A percentile compares a stretch with the other conserved stretches of the same genome.
phyloP scores from a whole-genome alignment of 2,113 vertebrate species.

The Actinemys pallida region DNA sequence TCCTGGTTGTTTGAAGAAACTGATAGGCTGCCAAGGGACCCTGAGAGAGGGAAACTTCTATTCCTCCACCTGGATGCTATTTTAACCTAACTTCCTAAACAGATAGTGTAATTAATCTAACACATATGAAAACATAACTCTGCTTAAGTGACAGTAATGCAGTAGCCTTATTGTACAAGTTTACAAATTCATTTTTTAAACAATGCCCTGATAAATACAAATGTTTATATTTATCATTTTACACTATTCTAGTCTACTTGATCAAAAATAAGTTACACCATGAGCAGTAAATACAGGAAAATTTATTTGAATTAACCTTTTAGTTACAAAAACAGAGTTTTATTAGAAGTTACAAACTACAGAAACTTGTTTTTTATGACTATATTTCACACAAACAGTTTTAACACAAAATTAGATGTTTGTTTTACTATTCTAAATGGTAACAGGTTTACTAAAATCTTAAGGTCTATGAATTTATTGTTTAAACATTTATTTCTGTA shows the following conservation, averaged over 20 bases:
- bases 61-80: not conserved
- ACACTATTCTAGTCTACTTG: not conserved
- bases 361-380: constrained; percentile 43
- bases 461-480: constrained; percentile 29
- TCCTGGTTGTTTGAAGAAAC: not conserved
- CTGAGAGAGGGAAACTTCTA: not conserved
- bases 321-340: constrained; percentile 54
- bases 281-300: constrained; percentile 33
- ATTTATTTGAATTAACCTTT: constrained; percentile 60
- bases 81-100: not conserved
- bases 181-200: not conserved
- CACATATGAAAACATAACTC: not conserved
- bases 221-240: not conserved
- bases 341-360: constrained; percentile 54
- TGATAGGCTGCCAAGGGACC: not conserved
- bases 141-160: constrained; percentile 1
- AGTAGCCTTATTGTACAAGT: constrained; percentile 24
- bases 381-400: constrained; percentile 43
- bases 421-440: not conserved
- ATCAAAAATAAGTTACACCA: constrained; percentile 42
- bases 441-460: constrained; percentile 51
- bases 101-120: not conserved
- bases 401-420: constrained; percentile 48
- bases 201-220: not conserved
- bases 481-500: constrained; percentile 9